These are phyloP conservation scores for Lepidothrix coronata DNA, from an alignment of 2,113 vertebrate genomes.

Conservation along the genomic window DNA sequence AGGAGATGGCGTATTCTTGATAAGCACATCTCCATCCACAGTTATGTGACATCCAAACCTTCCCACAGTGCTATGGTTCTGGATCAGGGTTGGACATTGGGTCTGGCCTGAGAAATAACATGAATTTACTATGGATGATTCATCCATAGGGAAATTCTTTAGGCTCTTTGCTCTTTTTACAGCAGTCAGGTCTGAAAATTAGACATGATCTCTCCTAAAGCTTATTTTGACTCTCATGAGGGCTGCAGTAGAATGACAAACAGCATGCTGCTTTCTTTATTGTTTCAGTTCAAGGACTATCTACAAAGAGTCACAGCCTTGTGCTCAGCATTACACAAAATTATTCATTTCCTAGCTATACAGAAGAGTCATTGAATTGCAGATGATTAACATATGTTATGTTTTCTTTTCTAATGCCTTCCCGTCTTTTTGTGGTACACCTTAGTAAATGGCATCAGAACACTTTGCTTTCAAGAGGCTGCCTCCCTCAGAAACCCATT, in stretches of 20 bases:
- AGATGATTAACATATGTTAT: constrained; percentile 17
- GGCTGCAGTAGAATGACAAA: background rate
- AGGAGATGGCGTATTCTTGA: background rate
- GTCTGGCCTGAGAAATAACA: background rate
- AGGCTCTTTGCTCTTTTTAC: background rate
- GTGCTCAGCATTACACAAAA: constrained; percentile 13
- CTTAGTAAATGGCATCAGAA: background rate
- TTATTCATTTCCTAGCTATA: constrained; percentile 25
- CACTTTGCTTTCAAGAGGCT: background rate
- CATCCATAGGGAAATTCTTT: background rate
- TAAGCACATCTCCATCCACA: background rate
- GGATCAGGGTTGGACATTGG: background rate
- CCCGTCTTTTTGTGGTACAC: background rate
- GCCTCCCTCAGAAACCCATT: constrained; percentile 40
- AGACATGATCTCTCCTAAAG: background rate
- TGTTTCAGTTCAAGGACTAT: constrained; percentile 47
- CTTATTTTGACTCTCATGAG: background rate
- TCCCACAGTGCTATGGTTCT: accelerated
- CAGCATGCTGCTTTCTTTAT: background rate
- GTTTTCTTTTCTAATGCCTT: constrained; percentile 29
- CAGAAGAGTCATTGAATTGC: constrained; percentile 26
- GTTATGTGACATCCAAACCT: background rate
- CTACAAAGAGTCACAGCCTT: constrained; percentile 5
- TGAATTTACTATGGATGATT: background rate
- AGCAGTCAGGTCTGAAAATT: background rate